Evolutionary conservation across 2,113 vertebrate genomes (phyloP).

Genomic region (Siniperca chuatsi): DNA sequence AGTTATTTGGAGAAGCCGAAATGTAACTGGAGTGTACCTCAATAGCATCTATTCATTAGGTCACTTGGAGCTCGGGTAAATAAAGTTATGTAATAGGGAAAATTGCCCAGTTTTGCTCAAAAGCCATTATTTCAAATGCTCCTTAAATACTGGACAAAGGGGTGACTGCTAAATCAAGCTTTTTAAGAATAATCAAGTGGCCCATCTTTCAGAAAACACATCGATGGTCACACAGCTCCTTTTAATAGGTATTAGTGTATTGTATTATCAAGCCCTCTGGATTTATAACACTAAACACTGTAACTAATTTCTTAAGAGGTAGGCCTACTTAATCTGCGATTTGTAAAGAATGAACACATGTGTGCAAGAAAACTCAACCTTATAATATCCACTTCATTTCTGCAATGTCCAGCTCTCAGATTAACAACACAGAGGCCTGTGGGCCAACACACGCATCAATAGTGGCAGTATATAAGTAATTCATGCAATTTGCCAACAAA

Average conservation of each 20-base stretch:
- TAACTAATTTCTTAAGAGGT: not conserved
- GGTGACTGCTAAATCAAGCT: not conserved
- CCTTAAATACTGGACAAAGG: not conserved
- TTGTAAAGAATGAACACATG: not conserved
- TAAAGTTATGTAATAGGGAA: not conserved
- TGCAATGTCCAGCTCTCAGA: not conserved
- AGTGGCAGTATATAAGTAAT: not conserved
- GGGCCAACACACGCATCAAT: not conserved
- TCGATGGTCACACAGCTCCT: not conserved
- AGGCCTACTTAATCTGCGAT: not conserved
- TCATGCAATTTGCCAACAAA: not conserved
- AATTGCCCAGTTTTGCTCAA: not conserved
- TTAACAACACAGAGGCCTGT: not conserved
- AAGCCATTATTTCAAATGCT: not conserved
- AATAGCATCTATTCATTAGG: not conserved
- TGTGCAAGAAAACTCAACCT: not conserved
- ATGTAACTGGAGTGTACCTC: not conserved
- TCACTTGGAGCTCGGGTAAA: not conserved
- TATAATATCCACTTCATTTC: not conserved
- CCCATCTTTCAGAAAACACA: not conserved
- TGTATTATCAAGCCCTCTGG: not conserved
- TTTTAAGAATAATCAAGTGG: not conserved
- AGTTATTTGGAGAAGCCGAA: not conserved
- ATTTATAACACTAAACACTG: not conserved
- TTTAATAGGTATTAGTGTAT: not conserved